Evolutionary conservation across 2,888 invertebrate species (phyloP), one percentile per base, ranked within the genome.

Genomic region (Chironomus riparius): DNA sequence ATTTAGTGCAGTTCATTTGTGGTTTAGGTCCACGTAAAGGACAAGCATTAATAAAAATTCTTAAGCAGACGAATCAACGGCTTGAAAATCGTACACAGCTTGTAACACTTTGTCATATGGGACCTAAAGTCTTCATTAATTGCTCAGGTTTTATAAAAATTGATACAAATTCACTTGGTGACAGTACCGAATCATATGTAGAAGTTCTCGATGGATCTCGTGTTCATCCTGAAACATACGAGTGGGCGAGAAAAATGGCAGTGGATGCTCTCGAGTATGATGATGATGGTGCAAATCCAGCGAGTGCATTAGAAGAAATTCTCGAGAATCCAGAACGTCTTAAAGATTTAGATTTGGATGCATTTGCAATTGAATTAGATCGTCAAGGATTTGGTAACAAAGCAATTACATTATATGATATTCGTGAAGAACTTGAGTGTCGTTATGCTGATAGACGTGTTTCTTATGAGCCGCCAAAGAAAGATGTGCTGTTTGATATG

Each of bases 181-280:
- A 98, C 80, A 91, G 94, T 81, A 97, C 97, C 0, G 97, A 97
- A 81, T 93, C 95, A 0, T 97, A 97, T 80, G 94, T 97, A 0
- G 93, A 98, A 86, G 96, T 98, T 1, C 85, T 99, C 74, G 99
- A 99, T 82, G 97, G 98, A 0, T 97, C 98, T 0, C 88, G 99
- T 79, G 98, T 99, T 0, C 99, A 99, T 85, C 98, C 98, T 0
- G 99, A 99, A 86, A 97, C 98, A 0, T 99, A 99, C 83, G 99
- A 99, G 82, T 98, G 98, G 98, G 99, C 99, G 0, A 87, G 98
- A 61, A 99, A 99, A 85, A 99, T 99, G 98, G 99, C 99, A 0
- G 97, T 98, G 0, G 99, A 99, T 84, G 99, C 99, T 0, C 85
- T 99, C 69, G 99, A 99, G 80, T 97, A 98, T 80, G 98, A 98